Evolutionary conservation across 2,797 vertebrate genomes (phyloP).

Genomic region (Sibirionetta formosa): DNA sequence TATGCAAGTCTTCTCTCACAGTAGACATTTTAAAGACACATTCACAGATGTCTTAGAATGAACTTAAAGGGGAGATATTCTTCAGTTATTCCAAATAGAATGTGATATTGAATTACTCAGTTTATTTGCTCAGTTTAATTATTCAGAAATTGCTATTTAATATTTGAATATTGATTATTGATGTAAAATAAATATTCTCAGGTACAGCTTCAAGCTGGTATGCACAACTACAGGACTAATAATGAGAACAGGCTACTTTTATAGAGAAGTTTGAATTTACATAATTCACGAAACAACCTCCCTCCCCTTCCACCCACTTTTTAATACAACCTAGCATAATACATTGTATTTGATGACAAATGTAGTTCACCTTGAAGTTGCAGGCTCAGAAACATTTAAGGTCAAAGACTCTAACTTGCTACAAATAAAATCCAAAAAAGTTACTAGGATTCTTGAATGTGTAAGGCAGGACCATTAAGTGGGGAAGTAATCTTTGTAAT

Average conservation of each 20-base stretch:
- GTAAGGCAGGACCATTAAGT: neutral
- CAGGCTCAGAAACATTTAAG: neutral
- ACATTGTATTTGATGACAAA: neutral
- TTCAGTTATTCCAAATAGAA: neutral
- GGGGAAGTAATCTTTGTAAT: neutral
- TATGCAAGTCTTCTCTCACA: neutral
- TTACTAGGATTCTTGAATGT: neutral
- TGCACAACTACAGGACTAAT: neutral
- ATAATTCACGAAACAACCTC: neutral
- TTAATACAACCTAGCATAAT: neutral
- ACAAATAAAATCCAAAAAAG: neutral
- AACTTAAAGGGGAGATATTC: neutral
- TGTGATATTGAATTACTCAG: neutral
- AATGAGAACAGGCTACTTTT: neutral
- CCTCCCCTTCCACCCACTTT: rapidly evolving
- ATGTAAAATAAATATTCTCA: neutral
- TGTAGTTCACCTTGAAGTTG: neutral
- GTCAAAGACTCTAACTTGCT: neutral
- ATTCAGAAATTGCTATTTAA: neutral
- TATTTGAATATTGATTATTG: neutral
- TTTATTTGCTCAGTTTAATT: no score
- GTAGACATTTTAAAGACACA: neutral
- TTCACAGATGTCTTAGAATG: neutral
- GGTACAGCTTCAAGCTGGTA: neutral
- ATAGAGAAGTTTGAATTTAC: neutral